Evolutionary conservation across 2,888 invertebrate species (phyloP).

Genomic region (Brachypalpus laphriformis): DNA sequence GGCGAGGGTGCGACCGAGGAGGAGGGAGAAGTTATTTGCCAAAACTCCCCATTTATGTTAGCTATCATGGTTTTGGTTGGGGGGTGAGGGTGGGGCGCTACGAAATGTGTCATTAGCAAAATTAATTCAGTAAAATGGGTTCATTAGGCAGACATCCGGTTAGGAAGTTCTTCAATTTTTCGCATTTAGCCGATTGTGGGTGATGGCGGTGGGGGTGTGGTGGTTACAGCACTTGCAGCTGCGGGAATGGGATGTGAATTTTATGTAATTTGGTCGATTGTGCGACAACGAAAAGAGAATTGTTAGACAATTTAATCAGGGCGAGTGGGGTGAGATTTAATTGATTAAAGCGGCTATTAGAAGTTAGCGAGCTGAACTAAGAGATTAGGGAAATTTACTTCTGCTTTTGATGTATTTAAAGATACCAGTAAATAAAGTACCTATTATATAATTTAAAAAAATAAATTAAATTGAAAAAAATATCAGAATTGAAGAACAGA

Average conservation of each 20-base stretch:
- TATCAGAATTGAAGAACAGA: no score
- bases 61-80: neutral
- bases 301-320: constrained; percentile 46
- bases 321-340: constrained; percentile 24
- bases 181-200: neutral
- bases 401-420: neutral
- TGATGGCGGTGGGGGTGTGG: neutral
- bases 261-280: neutral
- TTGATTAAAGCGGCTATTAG: constrained; percentile 30
- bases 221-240: neutral
- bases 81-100: neutral
- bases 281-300: neutral
- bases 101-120: constrained; percentile 67
- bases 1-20: no score
- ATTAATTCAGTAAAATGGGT: constrained; percentile 68
- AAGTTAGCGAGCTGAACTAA: neutral
- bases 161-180: constrained; percentile 28
- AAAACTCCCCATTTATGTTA: constrained; percentile 14
- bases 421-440: no score
- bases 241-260: neutral
- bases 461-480: no score
- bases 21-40: neutral
- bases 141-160: constrained; percentile 67
- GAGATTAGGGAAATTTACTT: neutral
- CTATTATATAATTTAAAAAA: no score